These are phyloP conservation scores for Ormyrus pomaceus DNA, from an alignment of 2,888 invertebrate genomes.

Conservation along the genomic window DNA sequence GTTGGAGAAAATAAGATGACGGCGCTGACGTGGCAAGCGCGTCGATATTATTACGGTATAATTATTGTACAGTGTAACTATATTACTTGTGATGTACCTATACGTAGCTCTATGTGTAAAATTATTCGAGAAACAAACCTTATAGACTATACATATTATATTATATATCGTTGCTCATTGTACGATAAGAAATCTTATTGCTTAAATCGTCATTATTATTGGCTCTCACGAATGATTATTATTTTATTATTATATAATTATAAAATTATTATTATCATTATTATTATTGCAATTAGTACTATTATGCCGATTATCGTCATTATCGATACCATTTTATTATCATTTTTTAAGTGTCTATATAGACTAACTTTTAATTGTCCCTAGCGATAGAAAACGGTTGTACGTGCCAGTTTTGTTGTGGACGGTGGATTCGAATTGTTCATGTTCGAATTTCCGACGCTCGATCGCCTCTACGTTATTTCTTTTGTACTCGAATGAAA, in stretches of 20 bases:
- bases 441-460: slow-evolving; percentile 38
- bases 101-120: slow-evolving; percentile 71
- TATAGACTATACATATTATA: slow-evolving; percentile 58
- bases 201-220: slow-evolving; percentile 59
- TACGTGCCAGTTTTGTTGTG: slow-evolving; percentile 68
- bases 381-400: slow-evolving; percentile 64
- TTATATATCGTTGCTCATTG: slow-evolving; percentile 61
- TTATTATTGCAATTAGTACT: slow-evolving; percentile 59
- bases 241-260: slow-evolving; percentile 54
- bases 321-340: slow-evolving; percentile 61
- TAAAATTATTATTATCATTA: slow-evolving; percentile 51
- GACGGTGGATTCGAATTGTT: slow-evolving; percentile 39
- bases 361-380: slow-evolving; percentile 61
- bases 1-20: slow-evolving; percentile 38
- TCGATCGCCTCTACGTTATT: slow-evolving; percentile 37
- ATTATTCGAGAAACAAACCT: slow-evolving; percentile 62
- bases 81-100: slow-evolving; percentile 75
- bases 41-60: slow-evolving; percentile 64
- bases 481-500: slow-evolving; percentile 47
- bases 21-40: slow-evolving; percentile 58
- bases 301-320: slow-evolving; percentile 55
- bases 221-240: slow-evolving; percentile 58
- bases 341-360: slow-evolving; percentile 62
- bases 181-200: slow-evolving; percentile 57
- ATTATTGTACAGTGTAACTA: slow-evolving; percentile 76